Evolutionary conservation across 2,888 invertebrate species (phyloP).

Genomic region (Alloplasta piceator): DNA sequence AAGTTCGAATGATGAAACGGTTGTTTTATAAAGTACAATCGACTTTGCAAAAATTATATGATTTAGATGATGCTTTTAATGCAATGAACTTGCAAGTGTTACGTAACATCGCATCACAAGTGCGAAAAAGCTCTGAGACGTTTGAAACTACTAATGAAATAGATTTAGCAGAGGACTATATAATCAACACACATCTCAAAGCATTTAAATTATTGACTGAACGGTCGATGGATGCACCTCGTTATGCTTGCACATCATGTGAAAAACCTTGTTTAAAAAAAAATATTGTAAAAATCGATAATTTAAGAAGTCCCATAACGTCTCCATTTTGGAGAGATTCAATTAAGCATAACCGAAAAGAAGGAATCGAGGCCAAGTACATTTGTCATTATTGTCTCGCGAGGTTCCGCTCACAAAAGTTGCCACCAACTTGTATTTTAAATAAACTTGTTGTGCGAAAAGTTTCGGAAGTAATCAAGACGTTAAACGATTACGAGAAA

Average conservation of each 20-base stretch:
- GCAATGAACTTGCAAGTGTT: conserved; percentile 9
- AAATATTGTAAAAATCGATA: not conserved
- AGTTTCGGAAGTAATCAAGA: conserved; percentile 64
- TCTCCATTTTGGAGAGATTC: conserved; percentile 35
- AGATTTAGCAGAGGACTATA: no score
- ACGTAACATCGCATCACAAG: conserved; percentile 3
- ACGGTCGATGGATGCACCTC: conserved; percentile 59
- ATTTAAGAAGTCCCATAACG: conserved; percentile 55
- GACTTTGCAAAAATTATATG: conserved; percentile 5
- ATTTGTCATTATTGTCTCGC: not conserved
- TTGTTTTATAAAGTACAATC: conserved; percentile 30
- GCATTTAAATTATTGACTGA: conserved; percentile 57
- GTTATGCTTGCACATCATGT: conserved; percentile 8
- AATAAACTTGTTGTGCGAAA: conserved; percentile 67
- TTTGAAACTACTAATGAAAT: conserved; percentile 21
- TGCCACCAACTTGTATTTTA: conserved; percentile 71
- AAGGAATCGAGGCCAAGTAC: conserved; percentile 43
- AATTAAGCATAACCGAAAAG: no score
- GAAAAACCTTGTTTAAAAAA: no score
- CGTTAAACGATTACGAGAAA: conserved; percentile 69
- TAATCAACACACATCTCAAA: conserved; percentile 17
- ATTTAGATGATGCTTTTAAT: conserved; percentile 26
- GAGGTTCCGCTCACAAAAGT: no score
- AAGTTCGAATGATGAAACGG: conserved; percentile 13
- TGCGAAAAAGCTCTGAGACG: not conserved